Conservation (phyloP, 2,888 invertebrate genomes). For the Parelbella ahira region DNA sequence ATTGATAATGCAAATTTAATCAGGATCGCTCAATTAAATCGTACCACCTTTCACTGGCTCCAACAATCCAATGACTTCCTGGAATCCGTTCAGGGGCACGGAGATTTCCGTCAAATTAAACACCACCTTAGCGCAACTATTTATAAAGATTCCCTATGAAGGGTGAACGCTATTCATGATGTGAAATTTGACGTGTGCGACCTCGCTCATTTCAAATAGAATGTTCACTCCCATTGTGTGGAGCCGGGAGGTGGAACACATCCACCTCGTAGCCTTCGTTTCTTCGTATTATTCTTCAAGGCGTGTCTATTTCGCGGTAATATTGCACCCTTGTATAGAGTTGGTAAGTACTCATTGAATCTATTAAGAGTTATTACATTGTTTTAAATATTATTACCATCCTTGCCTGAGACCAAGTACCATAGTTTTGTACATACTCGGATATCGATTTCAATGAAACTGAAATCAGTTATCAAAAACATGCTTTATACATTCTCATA, state of each 20-base stretch:
- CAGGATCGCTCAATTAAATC: constrained; percentile 59
- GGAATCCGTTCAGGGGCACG: constrained; percentile 56
- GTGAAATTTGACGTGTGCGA: constrained; percentile 79
- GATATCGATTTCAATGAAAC: too few species aligned
- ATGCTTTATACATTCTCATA: too few species aligned
- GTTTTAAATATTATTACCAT: too few species aligned
- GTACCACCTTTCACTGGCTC: constrained; percentile 40
- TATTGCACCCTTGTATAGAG: constrained; percentile 31
- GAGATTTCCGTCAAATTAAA: constrained; percentile 76
- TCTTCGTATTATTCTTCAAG: constrained; percentile 61
- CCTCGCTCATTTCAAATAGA: constrained; percentile 55
- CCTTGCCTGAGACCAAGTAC: too few species aligned
- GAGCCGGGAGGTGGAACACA: constrained; percentile 51
- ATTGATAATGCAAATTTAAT: too few species aligned
- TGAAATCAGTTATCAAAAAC: too few species aligned
- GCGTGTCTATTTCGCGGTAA: constrained; percentile 49
- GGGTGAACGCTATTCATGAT: constrained; percentile 65
- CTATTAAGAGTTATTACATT: too few species aligned
- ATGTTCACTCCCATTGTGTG: constrained; percentile 51
- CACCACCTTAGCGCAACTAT: constrained; percentile 71
- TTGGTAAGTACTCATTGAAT: constrained; percentile 1
- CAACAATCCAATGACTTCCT: constrained; percentile 61
- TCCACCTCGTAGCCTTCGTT: constrained; percentile 61
- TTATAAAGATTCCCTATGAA: constrained; percentile 71
- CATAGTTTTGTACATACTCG: too few species aligned